A percentile compares a stretch with the other conserved stretches of the same genome.
Conservation (phyloP, 2,113 vertebrate genomes). For the Sinocyclocheilus anshuiensis region DNA sequence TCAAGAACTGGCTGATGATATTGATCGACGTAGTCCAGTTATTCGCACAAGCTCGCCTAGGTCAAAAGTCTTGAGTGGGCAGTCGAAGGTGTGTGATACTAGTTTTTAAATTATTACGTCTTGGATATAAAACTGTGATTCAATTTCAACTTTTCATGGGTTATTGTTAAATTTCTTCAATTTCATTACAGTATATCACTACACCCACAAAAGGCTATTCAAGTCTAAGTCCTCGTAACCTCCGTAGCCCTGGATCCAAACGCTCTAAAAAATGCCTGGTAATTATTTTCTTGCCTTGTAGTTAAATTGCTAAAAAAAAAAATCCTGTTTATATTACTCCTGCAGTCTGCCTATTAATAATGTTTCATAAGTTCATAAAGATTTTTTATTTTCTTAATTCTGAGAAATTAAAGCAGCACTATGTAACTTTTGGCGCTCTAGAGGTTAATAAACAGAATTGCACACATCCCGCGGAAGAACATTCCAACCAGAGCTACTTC, state of each 20-base stretch:
- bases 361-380: too few species aligned
- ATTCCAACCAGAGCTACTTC: too few species aligned
- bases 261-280: constrained; percentile 99
- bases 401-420: not conserved
- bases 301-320: not conserved
- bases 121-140: not conserved
- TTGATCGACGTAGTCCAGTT: constrained; percentile 89
- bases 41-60: constrained; percentile 82
- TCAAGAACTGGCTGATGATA: constrained; percentile 91
- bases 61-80: constrained; percentile 73
- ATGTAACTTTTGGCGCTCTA: too few species aligned
- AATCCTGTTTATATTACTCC: not conserved
- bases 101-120: not conserved
- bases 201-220: constrained; percentile 90
- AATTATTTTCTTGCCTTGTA: constrained; percentile 63
- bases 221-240: constrained; percentile 83
- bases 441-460: too few species aligned
- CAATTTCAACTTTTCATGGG: not conserved
- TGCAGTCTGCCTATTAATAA: too few species aligned
- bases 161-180: not conserved
- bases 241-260: constrained; percentile 87
- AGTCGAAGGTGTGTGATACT: constrained; percentile 76
- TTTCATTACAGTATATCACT: constrained; percentile 70
- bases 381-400: not conserved
- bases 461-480: too few species aligned